Percentiles rank a stretch among this genome's conserved stretches.
Evolutionary conservation across 2,888 invertebrate genomes (phyloP).

Genomic region (Amiota communis): DNA sequence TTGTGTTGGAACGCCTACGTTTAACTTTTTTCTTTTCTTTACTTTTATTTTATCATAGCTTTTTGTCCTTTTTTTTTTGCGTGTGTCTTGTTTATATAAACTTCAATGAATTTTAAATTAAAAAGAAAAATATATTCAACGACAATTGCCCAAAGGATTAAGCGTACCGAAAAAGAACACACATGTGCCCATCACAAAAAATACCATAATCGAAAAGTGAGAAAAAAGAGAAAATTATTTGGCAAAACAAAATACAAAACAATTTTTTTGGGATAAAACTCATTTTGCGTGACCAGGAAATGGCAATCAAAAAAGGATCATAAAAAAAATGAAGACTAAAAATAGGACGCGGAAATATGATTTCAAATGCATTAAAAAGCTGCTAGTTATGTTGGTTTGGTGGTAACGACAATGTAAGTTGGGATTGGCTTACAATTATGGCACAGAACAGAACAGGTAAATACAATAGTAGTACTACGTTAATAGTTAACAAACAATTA

Average conservation of each 20-base stretch:
- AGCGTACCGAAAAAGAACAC: not conserved
- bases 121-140: conserved; percentile 26
- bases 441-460: conserved; percentile 6
- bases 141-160: conserved; percentile 31
- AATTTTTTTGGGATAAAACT: conserved; percentile 12
- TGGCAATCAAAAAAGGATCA: too few relatives aligned
- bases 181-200: conserved; percentile 33
- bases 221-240: conserved; percentile 50
- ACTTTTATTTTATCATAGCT: not conserved
- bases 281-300: conserved; percentile 21
- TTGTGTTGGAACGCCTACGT: too few relatives aligned
- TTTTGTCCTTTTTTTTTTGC: conserved; percentile 36
- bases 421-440: not conserved
- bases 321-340: not conserved
- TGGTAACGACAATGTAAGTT: not conserved
- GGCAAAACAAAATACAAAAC: not conserved
- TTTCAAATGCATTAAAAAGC: not conserved
- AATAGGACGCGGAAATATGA: not conserved
- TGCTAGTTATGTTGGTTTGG: not conserved
- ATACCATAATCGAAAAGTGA: conserved; percentile 39
- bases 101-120: conserved; percentile 66
- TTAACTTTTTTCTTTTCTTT: not conserved
- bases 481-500: conserved; percentile 36
- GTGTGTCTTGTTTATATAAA: conserved; percentile 49
- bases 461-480: conserved; percentile 42